phyloP scores from a whole-genome alignment of 2,113 vertebrate species.

The Sorex fumeus region DNA sequence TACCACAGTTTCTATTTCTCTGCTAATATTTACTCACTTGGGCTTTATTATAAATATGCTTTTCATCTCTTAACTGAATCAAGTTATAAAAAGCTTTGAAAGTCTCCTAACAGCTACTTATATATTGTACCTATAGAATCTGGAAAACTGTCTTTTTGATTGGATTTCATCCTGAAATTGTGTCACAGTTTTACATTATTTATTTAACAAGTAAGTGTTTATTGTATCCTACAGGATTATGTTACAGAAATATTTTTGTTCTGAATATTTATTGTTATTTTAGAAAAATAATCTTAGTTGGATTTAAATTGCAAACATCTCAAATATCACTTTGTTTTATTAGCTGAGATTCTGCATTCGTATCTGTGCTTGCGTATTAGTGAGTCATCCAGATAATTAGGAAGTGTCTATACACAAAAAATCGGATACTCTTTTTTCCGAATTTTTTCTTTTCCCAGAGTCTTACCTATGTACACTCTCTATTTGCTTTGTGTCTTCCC shows the following conservation, averaged over 20 bases:
- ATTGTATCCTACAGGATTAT: too few relatives aligned
- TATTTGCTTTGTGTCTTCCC: too few relatives aligned
- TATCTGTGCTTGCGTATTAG: background rate
- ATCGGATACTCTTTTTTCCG: background rate
- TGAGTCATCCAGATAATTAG: background rate
- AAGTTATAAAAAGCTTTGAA: conserved; percentile 3
- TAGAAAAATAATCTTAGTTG: background rate
- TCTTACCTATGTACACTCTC: too few relatives aligned
- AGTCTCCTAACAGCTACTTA: background rate
- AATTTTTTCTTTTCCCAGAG: background rate
- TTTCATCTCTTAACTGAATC: background rate
- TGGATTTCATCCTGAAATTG: too few relatives aligned
- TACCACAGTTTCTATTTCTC: too few relatives aligned
- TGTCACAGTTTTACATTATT: too few relatives aligned
- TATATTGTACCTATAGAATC: background rate
- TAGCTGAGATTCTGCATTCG: background rate
- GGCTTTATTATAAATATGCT: background rate
- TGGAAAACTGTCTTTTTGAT: background rate
- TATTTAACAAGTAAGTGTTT: too few relatives aligned
- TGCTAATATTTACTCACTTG: background rate
- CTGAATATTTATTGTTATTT: conserved; percentile 9
- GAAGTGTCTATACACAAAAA: background rate
- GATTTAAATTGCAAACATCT: background rate
- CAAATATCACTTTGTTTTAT: background rate
- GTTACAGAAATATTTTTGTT: too few relatives aligned